Percentiles rank a stretch among this genome's conserved stretches.
Evolutionary conservation across 2,113 vertebrate species (phyloP).

Genomic region (Xyrauchen texanus): DNA sequence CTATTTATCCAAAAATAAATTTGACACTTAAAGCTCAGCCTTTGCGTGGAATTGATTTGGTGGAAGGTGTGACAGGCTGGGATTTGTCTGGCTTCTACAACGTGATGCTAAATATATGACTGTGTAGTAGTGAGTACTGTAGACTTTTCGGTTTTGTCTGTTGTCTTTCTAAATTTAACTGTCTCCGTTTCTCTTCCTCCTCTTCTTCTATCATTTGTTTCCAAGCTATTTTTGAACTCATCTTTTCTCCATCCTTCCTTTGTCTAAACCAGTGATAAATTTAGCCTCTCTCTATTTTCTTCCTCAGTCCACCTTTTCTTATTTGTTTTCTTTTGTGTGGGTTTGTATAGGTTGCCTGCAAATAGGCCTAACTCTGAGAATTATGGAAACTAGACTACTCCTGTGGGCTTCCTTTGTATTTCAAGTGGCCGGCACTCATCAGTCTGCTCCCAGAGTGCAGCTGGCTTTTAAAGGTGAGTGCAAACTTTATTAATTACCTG

Average conservation of each 20-base stretch:
- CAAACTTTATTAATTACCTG: conserved; percentile 30
- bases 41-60: neutral
- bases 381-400: conserved; percentile 66
- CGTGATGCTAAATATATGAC: conserved; percentile 21
- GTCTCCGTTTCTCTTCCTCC: neutral
- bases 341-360: conserved; percentile 70
- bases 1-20: conserved; percentile 34
- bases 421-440: conserved; percentile 66
- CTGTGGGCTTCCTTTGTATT: conserved; percentile 72
- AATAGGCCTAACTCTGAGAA: conserved; percentile 72
- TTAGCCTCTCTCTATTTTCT: neutral
- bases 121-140: neutral
- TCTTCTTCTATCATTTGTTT: conserved; percentile 6
- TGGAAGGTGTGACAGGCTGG: conserved; percentile 20
- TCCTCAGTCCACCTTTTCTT: conserved; percentile 49
- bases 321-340: conserved; percentile 63
- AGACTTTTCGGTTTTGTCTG: neutral
- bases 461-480: conserved; percentile 78
- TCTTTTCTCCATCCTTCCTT: neutral
- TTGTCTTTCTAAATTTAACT: conserved; percentile 26
- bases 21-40: conserved; percentile 14
- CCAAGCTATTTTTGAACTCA: conserved; percentile 5
- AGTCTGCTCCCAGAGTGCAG: conserved; percentile 72
- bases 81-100: conserved; percentile 4
- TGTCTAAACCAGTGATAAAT: conserved; percentile 33